Conservation (phyloP, 2,888 invertebrate species). For the Plebejus argus region DNA sequence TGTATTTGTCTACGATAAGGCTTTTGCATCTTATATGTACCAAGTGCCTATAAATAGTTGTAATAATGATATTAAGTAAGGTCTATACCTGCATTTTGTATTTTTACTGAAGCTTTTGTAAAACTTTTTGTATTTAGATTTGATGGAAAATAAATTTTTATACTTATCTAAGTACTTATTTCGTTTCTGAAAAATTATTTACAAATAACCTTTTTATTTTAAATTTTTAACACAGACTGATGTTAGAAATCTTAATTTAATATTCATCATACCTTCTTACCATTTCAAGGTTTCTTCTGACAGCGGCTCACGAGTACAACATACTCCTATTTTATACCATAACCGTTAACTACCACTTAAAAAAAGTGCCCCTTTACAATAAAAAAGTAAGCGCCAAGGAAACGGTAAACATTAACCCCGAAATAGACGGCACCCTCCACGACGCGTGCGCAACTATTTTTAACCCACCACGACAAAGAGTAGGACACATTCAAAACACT, state of each 20-base stretch:
- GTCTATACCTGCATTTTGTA: background rate
- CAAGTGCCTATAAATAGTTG: background rate
- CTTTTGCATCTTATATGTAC: background rate
- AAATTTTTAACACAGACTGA: no score
- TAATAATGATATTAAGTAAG: background rate
- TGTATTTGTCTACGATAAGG: background rate
- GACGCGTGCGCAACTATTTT: slow-evolving; percentile 63
- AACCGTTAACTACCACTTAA: background rate
- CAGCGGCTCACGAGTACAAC: background rate
- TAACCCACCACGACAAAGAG: slow-evolving; percentile 52
- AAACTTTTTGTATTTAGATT: background rate
- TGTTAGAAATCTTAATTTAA: no score
- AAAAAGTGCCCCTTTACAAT: background rate
- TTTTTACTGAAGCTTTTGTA: slow-evolving; percentile 1
- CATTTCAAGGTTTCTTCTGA: background rate
- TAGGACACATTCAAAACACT: slow-evolving; percentile 56
- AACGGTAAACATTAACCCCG: slow-evolving; percentile 51
- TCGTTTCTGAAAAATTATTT: no score
- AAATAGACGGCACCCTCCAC: slow-evolving; percentile 70
- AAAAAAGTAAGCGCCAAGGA: slow-evolving; percentile 3
- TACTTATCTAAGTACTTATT: background rate
- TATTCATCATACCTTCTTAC: no score
- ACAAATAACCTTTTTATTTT: no score
- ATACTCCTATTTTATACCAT: background rate
- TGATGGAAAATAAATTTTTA: background rate